phyloP scores from a whole-genome alignment of 1,140 invertebrate genomes.

The Bactericera cockerelli region DNA sequence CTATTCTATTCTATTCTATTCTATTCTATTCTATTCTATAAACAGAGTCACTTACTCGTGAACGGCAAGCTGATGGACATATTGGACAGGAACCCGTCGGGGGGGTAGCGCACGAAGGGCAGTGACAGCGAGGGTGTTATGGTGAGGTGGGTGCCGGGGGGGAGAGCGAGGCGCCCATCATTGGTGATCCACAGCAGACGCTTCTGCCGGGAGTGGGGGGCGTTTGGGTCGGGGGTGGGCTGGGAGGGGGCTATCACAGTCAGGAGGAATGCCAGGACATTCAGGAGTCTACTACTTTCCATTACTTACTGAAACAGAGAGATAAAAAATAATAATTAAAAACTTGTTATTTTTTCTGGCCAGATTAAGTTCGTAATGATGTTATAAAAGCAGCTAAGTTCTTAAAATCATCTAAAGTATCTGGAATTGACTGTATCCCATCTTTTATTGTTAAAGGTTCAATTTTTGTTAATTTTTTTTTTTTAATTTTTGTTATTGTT shows the following conservation, averaged over 20 bases:
- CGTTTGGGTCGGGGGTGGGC: background rate
- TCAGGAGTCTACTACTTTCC: background rate
- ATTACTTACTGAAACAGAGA: slow-evolving; percentile 3
- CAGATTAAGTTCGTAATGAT: too few relatives aligned
- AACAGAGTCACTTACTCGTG: slow-evolving; percentile 63
- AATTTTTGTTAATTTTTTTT: too few relatives aligned
- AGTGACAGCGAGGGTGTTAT: slow-evolving; percentile 63
- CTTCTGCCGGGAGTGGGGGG: slow-evolving; percentile 56
- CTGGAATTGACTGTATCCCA: too few relatives aligned
- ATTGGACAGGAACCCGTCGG: slow-evolving; percentile 67
- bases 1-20: too few relatives aligned
- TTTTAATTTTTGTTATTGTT: too few relatives aligned
- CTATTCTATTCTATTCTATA: too few relatives aligned
- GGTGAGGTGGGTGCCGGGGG: slow-evolving; percentile 60
- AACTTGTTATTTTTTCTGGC: too few relatives aligned
- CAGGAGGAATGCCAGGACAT: background rate
- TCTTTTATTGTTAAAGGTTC: too few relatives aligned
- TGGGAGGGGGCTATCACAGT: slow-evolving; percentile 1
- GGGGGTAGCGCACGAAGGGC: slow-evolving; percentile 66
- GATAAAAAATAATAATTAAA: too few relatives aligned
- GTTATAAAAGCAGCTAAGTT: too few relatives aligned
- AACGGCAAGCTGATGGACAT: slow-evolving; percentile 73
- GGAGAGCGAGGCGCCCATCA: slow-evolving; percentile 59
- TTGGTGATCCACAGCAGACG: slow-evolving; percentile 65
- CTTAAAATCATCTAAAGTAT: too few relatives aligned